Base-by-base conservation (phyloP, 2,888 invertebrate species). In the Girardia tigrina region DNA sequence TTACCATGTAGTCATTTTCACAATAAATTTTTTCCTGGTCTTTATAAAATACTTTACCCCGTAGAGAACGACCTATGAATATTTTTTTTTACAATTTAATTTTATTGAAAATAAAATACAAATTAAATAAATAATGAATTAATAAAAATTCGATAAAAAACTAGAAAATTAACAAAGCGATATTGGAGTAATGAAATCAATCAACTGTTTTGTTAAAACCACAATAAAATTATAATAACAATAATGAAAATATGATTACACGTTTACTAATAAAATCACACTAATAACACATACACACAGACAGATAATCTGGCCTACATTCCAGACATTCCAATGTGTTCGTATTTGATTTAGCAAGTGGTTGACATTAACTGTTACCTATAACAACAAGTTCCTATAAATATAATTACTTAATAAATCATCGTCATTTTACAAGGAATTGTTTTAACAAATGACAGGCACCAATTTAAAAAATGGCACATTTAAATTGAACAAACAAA, bases 21-120 rank as follows among this genome's bases (percentile, higher is more conserved):
- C 97, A 98, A 84, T 94, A 98, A 73, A 97, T 94, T 83, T 92
- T 90, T n/a, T 94, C 95, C 83, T 94, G 92, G 1, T 94, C 94
- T 86, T 95, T 94, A 85, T 97, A 97, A 85, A 98, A 97, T 8
- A 94, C 94, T 85, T 97, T 97, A 77, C 94, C 95, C 75, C 94
- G 87, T 74, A 97, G 86, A 16, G 94, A 93, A 75, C 95, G 88
- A 12, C 94, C 85, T 84, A 80, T n/a, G n/a, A n/a, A n/a, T n/a
- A n/a, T n/a, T n/a, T n/a, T n/a, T n/a, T n/a, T n/a, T n/a, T n/a
- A n/a, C n/a, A n/a, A n/a, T n/a, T n/a, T n/a, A n/a, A n/a, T n/a
- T n/a, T n/a, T n/a, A n/a, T n/a, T n/a, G n/a, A n/a, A n/a, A n/a
- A n/a, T n/a, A n/a, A n/a, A n/a, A n/a, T n/a, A n/a, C n/a, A n/a